Percentiles rank a stretch among this genome's conserved stretches.
Conservation (phyloP, 2,888 invertebrate genomes). For the Callinectes sapidus region DNA sequence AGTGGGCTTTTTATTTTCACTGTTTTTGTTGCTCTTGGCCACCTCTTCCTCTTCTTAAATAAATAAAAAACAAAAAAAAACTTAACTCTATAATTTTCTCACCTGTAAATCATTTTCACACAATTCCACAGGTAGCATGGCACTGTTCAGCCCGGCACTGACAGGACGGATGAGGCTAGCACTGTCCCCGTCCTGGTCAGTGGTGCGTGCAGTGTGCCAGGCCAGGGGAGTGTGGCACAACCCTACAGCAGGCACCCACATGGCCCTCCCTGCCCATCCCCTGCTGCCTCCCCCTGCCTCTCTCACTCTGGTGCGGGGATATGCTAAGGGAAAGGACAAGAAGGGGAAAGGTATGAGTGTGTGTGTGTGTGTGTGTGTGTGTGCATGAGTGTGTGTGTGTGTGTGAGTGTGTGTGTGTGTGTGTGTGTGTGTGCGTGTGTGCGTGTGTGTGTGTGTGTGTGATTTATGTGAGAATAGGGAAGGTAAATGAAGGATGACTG, state of each 20-base stretch:
- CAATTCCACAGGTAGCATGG: background rate
- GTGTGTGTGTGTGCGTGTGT: no score
- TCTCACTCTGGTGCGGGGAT: slow-evolving; percentile 34
- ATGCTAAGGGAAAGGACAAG: slow-evolving; percentile 62
- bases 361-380: no score
- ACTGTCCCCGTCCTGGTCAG: slow-evolving; percentile 19
- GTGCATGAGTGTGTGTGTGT: no score
- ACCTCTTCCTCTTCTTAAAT: no score
- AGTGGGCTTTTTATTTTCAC: no score
- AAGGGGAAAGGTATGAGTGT: slow-evolving; percentile 52
- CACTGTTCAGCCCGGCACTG: background rate
- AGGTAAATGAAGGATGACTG: no score
- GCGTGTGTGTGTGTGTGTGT: no score
- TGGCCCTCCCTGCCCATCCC: background rate
- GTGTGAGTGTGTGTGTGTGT: no score
- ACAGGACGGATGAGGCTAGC: background rate
- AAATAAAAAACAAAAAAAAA: no score
- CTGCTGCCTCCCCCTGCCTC: background rate
- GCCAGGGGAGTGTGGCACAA: background rate
- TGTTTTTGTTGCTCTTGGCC: no score
- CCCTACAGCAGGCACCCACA: background rate
- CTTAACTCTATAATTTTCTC: no score
- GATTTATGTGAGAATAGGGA: no score
- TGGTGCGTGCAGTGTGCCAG: background rate
- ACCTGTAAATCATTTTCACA: background rate